Percentiles rank a stretch among this genome's conserved stretches.
Evolutionary conservation across 2,888 invertebrate species (phyloP).

Genomic region (Chirona hameri): DNA sequence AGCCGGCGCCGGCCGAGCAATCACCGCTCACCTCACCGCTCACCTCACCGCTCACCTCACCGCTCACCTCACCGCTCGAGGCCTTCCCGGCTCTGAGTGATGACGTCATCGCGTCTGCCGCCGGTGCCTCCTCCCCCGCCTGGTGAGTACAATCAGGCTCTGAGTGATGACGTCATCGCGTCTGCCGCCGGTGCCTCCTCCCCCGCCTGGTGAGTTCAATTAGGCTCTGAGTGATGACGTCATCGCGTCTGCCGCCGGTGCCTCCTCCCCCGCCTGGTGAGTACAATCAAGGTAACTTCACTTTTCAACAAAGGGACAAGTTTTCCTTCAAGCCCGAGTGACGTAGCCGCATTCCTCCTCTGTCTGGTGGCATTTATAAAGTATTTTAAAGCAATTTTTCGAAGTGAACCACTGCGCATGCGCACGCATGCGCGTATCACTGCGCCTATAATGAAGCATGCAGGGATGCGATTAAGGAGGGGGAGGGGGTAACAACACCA

Average conservation of each 20-base stretch:
- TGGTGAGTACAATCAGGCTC: not conserved
- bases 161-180: not conserved
- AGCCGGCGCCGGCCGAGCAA: not conserved
- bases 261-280: not conserved
- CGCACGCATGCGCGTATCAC: no score
- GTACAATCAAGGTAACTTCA: not conserved
- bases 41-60: not conserved
- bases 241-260: not conserved
- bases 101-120: not conserved
- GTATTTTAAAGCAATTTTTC: no score
- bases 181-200: not conserved
- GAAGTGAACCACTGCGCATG: no score
- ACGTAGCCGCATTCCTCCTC: no score
- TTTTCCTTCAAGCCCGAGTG: no score
- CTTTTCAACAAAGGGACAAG: no score
- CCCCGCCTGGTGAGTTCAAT: not conserved
- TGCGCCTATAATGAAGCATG: no score
- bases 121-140: not conserved
- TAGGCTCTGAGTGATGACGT: not conserved
- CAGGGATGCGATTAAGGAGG: no score
- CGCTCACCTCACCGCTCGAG: not conserved
- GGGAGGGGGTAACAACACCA: no score
- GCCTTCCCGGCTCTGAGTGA: not conserved
- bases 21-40: not conserved
- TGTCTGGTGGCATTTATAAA: no score